Evolutionary conservation across 1,140 invertebrate genomes (phyloP).

Genomic region (Riptortus pedestris): DNA sequence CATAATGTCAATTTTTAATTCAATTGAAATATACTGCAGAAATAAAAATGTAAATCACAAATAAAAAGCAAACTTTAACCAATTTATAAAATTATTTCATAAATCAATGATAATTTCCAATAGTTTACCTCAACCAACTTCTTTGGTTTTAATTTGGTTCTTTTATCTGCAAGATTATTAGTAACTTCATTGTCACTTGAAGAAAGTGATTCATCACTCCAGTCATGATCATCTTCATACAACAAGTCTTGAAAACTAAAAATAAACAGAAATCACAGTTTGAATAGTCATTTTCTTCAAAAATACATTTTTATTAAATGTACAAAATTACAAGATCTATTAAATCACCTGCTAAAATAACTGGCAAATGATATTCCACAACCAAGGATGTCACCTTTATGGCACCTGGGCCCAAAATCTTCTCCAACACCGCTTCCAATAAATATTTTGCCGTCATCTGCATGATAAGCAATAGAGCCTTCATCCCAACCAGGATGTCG

Average conservation of each 20-base stretch:
- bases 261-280: neutral
- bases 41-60: conserved; percentile 3
- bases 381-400: conserved; percentile 48
- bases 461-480: conserved; percentile 50
- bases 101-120: neutral
- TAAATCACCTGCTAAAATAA: conserved; percentile 35
- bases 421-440: conserved; percentile 46
- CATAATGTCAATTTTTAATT: too few relatives aligned
- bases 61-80: conserved; percentile 7
- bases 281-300: neutral
- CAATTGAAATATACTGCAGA: too few relatives aligned
- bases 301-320: neutral
- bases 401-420: conserved; percentile 46
- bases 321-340: neutral
- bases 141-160: neutral
- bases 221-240: conserved; percentile 7
- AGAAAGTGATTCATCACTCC: conserved; percentile 22
- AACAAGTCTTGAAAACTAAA: conserved; percentile 5
- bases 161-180: conserved; percentile 6
- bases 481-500: conserved; percentile 50
- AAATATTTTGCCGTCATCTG: conserved; percentile 52
- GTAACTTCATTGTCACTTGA: conserved; percentile 18
- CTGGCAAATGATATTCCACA: conserved; percentile 48
- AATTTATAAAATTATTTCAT: neutral
- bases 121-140: conserved; percentile 17